Evolutionary conservation across 2,888 invertebrate genomes (phyloP).

Genomic region (Plebejus anna): DNA sequence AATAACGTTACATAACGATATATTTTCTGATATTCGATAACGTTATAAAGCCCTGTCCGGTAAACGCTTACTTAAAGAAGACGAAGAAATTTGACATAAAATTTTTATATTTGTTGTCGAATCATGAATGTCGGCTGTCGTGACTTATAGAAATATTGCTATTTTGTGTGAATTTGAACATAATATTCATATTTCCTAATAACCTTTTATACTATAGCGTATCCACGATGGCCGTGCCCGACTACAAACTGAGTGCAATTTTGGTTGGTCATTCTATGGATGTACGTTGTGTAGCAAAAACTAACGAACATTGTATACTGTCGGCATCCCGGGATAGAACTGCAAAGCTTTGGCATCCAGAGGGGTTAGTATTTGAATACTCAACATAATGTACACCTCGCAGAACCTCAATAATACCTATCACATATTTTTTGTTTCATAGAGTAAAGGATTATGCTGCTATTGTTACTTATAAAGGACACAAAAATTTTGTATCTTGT

Average conservation of each 20-base stretch:
- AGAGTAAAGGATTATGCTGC: constrained; percentile 82
- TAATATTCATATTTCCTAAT: neutral
- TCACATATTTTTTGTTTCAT: neutral
- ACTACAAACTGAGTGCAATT: constrained; percentile 89
- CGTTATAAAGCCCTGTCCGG: too few species aligned
- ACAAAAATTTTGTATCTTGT: constrained; percentile 91
- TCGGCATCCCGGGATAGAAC: constrained; percentile 95
- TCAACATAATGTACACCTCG: neutral
- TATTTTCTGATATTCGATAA: too few species aligned
- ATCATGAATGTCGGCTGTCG: too few species aligned
- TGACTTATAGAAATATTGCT: too few species aligned
- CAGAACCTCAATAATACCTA: neutral
- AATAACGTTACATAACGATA: too few species aligned
- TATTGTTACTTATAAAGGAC: constrained; percentile 86
- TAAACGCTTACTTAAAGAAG: too few species aligned
- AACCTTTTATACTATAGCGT: constrained; percentile 34
- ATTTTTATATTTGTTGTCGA: too few species aligned
- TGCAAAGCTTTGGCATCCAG: constrained; percentile 91
- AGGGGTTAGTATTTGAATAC: constrained; percentile 72
- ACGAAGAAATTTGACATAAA: too few species aligned
- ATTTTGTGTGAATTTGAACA: too few species aligned
- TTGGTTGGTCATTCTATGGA: constrained; percentile 91
- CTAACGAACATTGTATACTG: constrained; percentile 85
- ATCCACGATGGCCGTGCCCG: constrained; percentile 66
- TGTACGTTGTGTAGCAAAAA: constrained; percentile 86